These are phyloP conservation scores for Quiscalus mexicanus DNA, from an alignment of 2,113 vertebrate genomes.

Conservation along the genomic window DNA sequence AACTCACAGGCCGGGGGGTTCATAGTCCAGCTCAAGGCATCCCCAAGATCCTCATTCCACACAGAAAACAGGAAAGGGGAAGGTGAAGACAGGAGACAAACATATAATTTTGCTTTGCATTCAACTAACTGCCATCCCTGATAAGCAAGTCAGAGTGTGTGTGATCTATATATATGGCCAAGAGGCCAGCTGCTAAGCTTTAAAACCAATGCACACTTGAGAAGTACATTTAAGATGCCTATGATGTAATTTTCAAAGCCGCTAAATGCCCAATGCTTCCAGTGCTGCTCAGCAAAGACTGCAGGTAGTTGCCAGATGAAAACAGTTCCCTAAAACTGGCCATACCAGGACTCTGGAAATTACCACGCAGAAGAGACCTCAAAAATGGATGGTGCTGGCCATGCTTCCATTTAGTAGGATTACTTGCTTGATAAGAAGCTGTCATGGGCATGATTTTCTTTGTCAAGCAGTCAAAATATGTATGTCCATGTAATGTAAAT, in stretches of 20 bases:
- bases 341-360: background rate
- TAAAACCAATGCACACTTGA: background rate
- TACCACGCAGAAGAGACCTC: background rate
- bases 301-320: background rate
- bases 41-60: background rate
- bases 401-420: background rate
- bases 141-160: background rate
- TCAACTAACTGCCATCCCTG: background rate
- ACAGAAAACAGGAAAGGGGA: background rate
- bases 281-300: background rate
- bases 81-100: background rate
- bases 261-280: background rate
- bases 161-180: slow-evolving; percentile 5
- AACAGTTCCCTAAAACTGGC: background rate
- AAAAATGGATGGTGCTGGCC: background rate
- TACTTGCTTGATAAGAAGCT: background rate
- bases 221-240: slow-evolving; percentile 24
- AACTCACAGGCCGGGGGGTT: background rate
- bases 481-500: background rate
- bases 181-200: slow-evolving; percentile 10
- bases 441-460: background rate
- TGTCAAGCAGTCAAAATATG: slow-evolving; percentile 30
- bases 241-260: slow-evolving; percentile 41
- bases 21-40: background rate
- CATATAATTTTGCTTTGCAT: background rate